phyloP scores from a whole-genome alignment of 2,888 invertebrate genomes.

The Nyleta sp. region DNA sequence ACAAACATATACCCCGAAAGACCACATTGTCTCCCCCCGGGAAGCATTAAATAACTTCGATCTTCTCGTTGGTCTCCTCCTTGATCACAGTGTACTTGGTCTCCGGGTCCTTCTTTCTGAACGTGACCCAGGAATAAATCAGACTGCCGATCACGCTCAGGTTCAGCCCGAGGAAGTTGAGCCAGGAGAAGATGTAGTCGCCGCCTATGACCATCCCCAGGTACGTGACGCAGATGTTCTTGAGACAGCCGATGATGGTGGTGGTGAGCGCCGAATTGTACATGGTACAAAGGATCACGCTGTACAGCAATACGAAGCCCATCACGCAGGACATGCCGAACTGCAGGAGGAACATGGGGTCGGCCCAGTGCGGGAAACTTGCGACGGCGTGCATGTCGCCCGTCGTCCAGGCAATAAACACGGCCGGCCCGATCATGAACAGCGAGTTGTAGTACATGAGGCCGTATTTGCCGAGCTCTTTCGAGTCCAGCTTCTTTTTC shows the following conservation, averaged over 20 bases:
- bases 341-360: conserved; percentile 89
- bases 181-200: conserved; percentile 97
- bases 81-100: conserved; percentile 75
- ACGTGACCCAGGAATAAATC: conserved; percentile 94
- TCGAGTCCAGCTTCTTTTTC: conserved; percentile 97
- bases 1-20: no score
- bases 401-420: conserved; percentile 87
- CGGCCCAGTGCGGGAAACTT: conserved; percentile 89
- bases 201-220: conserved; percentile 99
- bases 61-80: conserved; percentile 73
- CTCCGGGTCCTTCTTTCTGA: conserved; percentile 85
- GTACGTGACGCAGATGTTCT: conserved; percentile 99
- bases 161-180: conserved; percentile 98
- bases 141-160: conserved; percentile 95
- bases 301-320: conserved; percentile 98
- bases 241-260: conserved; percentile 98
- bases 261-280: conserved; percentile 99
- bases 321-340: conserved; percentile 96
- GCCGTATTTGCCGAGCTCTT: conserved; percentile 96
- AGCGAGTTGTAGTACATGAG: conserved; percentile 96
- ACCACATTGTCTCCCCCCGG: no score
- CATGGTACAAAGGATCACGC: conserved; percentile 97
- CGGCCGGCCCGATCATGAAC: conserved; percentile 92
- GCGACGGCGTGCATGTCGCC: conserved; percentile 89
- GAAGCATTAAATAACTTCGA: conserved; percentile 83